A percentile compares a stretch with the other conserved stretches of the same genome.
Evolutionary conservation across 1,140 invertebrate species (phyloP).

Genomic region (Magallana ariakensis): DNA sequence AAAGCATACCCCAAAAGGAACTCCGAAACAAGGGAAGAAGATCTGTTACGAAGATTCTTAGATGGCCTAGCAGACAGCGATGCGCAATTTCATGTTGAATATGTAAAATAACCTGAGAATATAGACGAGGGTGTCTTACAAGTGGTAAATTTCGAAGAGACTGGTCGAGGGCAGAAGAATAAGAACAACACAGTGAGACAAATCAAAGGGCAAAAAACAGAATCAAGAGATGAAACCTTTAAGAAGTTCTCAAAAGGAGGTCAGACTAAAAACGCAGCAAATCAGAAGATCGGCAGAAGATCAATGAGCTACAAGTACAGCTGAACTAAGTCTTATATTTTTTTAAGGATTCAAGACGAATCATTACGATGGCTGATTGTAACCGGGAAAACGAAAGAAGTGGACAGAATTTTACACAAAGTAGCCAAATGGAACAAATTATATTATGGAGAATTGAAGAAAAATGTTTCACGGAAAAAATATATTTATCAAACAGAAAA

Average conservation of each 20-base stretch:
- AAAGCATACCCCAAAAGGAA: conserved; percentile 37
- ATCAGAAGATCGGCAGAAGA: not conserved
- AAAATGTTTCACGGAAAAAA: no score
- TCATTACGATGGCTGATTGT: no score
- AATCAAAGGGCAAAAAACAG: not conserved
- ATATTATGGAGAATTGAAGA: no score
- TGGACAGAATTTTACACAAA: no score
- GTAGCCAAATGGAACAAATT: no score
- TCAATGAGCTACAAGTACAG: conserved; percentile 10
- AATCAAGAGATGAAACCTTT: not conserved
- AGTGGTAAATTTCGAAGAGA: conserved; percentile 35
- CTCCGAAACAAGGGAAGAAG: conserved; percentile 33
- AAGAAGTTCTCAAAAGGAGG: not conserved
- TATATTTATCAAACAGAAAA: no score
- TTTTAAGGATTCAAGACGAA: no score
- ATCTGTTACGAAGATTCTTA: not conserved
- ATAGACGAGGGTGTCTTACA: conserved; percentile 43
- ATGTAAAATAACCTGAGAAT: conserved; percentile 21
- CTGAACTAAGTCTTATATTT: no score
- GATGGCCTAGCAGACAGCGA: not conserved
- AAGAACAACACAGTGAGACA: conserved; percentile 2
- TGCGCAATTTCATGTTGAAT: conserved; percentile 39
- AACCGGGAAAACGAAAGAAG: no score
- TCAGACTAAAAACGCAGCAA: not conserved
- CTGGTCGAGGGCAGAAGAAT: not conserved